phyloP scores from a whole-genome alignment of 2,113 vertebrate genomes.

The Nansenia antarctica region DNA sequence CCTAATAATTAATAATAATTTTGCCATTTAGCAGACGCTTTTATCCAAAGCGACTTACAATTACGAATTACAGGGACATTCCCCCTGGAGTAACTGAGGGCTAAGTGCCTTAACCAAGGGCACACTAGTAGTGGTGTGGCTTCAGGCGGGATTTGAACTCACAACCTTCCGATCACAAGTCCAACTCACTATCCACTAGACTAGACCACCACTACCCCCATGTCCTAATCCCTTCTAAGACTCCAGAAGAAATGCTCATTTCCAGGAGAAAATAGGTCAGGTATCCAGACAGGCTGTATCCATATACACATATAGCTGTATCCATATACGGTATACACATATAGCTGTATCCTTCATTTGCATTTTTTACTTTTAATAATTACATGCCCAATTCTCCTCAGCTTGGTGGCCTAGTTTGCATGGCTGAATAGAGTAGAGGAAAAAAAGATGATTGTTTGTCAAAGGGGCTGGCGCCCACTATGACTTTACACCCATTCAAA shows the following conservation, averaged over 20 bases:
- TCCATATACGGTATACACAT: too few relatives aligned
- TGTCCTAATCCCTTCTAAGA: slow-evolving; percentile 74
- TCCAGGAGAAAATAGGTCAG: slow-evolving; percentile 73
- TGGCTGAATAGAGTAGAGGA: slow-evolving; percentile 31
- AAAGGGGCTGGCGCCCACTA: not conserved
- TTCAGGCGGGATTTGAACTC: too few relatives aligned
- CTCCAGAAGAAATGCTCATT: slow-evolving; percentile 58
- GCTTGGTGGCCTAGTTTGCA: slow-evolving; percentile 71
- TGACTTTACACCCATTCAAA: not conserved
- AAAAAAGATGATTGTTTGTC: slow-evolving; percentile 26
- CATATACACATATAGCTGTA: slow-evolving; percentile 34
- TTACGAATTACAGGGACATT: too few relatives aligned
- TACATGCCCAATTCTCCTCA: slow-evolving; percentile 64
- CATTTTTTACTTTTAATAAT: slow-evolving; percentile 76
- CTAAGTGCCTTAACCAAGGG: too few relatives aligned
- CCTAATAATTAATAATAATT: too few relatives aligned
- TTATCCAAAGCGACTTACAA: too few relatives aligned
- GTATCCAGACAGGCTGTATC: slow-evolving; percentile 63
- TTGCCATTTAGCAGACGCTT: too few relatives aligned
- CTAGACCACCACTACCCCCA: too few relatives aligned
- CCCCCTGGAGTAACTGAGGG: too few relatives aligned
- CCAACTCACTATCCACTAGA: too few relatives aligned
- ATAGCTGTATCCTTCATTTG: slow-evolving; percentile 70
- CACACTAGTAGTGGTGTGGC: too few relatives aligned
- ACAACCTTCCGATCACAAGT: too few relatives aligned